Evolutionary conservation across 1,140 invertebrate genomes (phyloP), one percentile per base, ranked within the genome.

Genomic region (Drosophila burlai): DNA sequence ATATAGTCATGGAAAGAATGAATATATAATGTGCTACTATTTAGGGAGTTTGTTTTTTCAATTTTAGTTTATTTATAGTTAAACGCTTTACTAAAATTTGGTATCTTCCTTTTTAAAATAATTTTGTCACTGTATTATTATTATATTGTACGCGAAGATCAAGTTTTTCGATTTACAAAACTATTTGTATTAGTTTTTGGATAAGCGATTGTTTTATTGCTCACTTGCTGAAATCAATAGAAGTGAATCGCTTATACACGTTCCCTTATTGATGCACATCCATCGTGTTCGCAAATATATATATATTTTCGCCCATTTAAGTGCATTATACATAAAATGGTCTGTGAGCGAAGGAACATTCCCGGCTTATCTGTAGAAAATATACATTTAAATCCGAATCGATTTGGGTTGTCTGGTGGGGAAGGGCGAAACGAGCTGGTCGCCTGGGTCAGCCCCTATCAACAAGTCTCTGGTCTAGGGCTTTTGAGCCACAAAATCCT

Each of bases 311-410:
- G 54, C 57, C 38, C 42, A 62, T 55, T 89, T 78, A 84, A 84
- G 74, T 78, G 84, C 84, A 89, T 83, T 84, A 81, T 72, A 64
- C 71, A 47, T 69, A 57, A 65, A 45, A 65, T 59, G 40, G 31
- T 55, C 31, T 60, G 74, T 55, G 54, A 40, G 50, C 58, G 18
- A 26, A 11, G 71, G 34, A 49, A 15, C 34, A 68, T 47, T 47
- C 36, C 60, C 40, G 31, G 80, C 60, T 69, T 82, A 84, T 65
- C 81, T 65, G 49, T 74, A 43, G 55, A 87, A 83, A 80, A 83
- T 76, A 89, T 42, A 83, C 62, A 89, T 89, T 84, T 89, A 89
- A 89, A 84, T 81, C 50, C 38, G 62, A 81, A 84, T 81, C 74
- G 83, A 89, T 87, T 87, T 78, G 36, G 72, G 11, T 52, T 43